Percentiles rank a stretch among this genome's conserved stretches.
Evolutionary conservation across 1,140 invertebrate genomes (phyloP).

Genomic region (Drosophila pseudoananassae): DNA sequence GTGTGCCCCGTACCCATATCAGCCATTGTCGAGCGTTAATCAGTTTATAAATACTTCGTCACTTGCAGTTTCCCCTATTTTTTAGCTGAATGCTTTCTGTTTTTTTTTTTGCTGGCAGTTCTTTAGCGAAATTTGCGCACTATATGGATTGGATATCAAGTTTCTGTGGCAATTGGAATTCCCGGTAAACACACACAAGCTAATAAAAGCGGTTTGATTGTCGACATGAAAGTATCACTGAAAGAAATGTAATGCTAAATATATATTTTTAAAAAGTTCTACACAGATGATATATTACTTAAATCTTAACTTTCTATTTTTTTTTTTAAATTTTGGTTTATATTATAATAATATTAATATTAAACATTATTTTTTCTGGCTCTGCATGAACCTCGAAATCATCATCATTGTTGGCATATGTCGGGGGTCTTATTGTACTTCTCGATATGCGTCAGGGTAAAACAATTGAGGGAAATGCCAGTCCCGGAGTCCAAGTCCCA

Average conservation of each 20-base stretch:
- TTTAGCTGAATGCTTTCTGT: background rate
- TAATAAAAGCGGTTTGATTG: constrained; percentile 75
- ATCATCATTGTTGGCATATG: constrained; percentile 6
- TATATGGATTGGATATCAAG: constrained; percentile 58
- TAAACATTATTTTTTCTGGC: background rate
- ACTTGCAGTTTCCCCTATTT: constrained; percentile 64
- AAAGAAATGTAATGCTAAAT: background rate
- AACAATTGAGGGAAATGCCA: constrained; percentile 64
- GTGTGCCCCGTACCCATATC: constrained; percentile 56
- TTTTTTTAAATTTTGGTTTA: too few species aligned
- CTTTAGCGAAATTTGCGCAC: constrained; percentile 47
- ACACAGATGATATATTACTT: too few species aligned
- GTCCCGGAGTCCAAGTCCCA: constrained; percentile 9
- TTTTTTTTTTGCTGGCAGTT: constrained; percentile 30
- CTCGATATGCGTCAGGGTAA: constrained; percentile 63
- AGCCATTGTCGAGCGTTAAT: constrained; percentile 76
- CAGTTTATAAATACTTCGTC: constrained; percentile 80
- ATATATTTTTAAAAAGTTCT: background rate
- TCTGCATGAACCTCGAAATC: background rate
- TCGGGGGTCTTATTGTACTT: constrained; percentile 21
- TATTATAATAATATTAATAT: background rate
- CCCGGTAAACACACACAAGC: constrained; percentile 59
- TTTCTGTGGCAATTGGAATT: constrained; percentile 40
- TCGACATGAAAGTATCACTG: constrained; percentile 7
- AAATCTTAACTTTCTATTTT: too few species aligned